phyloP scores from a whole-genome alignment of 2,888 invertebrate species.

The Apotomis capreana region DNA sequence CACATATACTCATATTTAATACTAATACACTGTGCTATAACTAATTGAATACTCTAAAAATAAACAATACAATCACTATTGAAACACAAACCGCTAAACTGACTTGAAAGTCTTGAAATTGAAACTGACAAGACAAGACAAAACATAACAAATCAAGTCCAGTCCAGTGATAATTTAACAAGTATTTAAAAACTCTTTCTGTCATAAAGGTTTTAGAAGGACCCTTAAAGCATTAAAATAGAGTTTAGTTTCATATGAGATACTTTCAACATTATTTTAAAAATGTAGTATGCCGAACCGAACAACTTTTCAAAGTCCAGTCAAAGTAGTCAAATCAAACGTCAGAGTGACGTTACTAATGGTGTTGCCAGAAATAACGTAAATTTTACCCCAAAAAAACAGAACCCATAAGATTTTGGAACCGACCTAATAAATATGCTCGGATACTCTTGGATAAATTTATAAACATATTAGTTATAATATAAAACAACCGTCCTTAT shows the following conservation, averaged over 20 bases:
- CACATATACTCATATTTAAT: constrained; percentile 28
- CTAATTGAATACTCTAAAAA: not conserved
- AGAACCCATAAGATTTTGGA: not conserved
- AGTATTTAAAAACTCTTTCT: not conserved
- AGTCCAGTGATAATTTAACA: not conserved
- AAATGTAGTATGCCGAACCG: not conserved
- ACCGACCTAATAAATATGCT: not conserved
- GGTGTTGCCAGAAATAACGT: constrained; percentile 37
- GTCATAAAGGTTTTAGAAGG: not conserved
- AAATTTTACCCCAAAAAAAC: constrained; percentile 6
- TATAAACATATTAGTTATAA: no score
- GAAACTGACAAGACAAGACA: not conserved
- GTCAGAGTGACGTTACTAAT: constrained; percentile 66
- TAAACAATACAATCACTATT: not conserved
- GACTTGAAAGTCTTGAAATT: not conserved
- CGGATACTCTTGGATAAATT: no score
- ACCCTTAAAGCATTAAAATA: accelerated
- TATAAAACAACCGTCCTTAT: no score
- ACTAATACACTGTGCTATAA: not conserved
- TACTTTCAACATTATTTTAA: not conserved
- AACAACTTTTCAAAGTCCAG: not conserved
- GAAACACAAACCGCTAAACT: not conserved
- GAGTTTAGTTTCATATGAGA: not conserved
- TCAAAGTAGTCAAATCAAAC: not conserved
- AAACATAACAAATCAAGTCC: not conserved